Percentiles rank a stretch among this genome's conserved stretches.
Conservation (phyloP, 2,113 vertebrate genomes). For the Hemichromis elongatus region DNA sequence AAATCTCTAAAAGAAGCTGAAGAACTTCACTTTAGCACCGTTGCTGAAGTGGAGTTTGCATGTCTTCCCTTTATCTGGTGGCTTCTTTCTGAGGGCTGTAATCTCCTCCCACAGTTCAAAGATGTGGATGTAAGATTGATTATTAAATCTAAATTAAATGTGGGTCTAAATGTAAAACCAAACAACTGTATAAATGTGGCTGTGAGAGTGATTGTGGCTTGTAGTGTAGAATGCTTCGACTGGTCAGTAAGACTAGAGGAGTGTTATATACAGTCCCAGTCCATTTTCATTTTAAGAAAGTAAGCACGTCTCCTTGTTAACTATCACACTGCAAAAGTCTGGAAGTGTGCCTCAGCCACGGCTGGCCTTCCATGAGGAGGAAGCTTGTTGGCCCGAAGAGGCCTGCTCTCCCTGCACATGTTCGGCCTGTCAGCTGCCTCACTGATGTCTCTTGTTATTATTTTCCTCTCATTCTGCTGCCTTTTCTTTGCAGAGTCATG, state of each 20-base stretch:
- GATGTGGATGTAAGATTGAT: not conserved
- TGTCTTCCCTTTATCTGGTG: not conserved
- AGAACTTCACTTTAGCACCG: not conserved
- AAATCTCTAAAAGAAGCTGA: not conserved
- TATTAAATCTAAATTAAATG: not conserved
- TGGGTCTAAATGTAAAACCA: not conserved
- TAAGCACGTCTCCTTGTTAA: not conserved
- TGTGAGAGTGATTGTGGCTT: not conserved
- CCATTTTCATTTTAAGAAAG: not conserved
- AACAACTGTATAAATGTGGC: not conserved
- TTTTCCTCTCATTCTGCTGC: conserved; percentile 59
- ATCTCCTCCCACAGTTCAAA: not conserved
- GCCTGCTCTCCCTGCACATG: conserved; percentile 13
- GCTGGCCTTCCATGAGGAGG: not conserved
- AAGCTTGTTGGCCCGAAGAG: not conserved
- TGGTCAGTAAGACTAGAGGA: not conserved
- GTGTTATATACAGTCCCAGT: not conserved
- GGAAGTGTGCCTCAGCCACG: not conserved
- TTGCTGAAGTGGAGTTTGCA: not conserved
- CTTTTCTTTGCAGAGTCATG: conserved; percentile 69
- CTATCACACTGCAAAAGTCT: not conserved
- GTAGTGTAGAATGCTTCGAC: not conserved
- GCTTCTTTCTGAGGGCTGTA: not conserved
- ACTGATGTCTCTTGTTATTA: conserved; percentile 55
- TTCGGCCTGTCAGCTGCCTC: conserved; percentile 36